Percentiles rank a stretch among this genome's conserved stretches.
Conservation (phyloP, 2,888 invertebrate species). For the Phrixothrix hirtus region DNA sequence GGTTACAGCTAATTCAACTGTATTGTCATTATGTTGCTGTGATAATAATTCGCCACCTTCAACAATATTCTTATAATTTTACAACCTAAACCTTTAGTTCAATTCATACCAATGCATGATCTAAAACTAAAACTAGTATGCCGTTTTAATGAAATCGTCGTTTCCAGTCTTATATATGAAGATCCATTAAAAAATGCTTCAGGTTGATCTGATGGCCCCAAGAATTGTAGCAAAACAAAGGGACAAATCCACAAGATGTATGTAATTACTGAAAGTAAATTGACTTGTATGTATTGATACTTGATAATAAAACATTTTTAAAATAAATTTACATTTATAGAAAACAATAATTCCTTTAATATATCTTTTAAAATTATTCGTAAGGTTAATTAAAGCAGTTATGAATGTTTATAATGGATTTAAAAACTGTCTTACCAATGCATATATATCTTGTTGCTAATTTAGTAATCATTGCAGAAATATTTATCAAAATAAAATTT, state of each 20-base stretch:
- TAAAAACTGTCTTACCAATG: not conserved
- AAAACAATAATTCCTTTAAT: not conserved
- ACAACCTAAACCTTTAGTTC: not conserved
- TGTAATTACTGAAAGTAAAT: slow-evolving; percentile 11
- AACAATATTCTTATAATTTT: slow-evolving; percentile 26
- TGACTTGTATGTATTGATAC: too few species aligned
- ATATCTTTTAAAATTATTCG: not conserved
- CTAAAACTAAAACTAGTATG: slow-evolving; percentile 82
- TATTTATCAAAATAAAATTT: slow-evolving; percentile 1
- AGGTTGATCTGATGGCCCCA: slow-evolving; percentile 65
- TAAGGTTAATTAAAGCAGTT: too few species aligned
- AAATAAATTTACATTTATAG: not conserved
- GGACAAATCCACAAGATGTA: slow-evolving; percentile 17
- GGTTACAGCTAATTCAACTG: slow-evolving; percentile 50
- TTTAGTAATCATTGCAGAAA: not conserved
- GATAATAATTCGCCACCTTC: slow-evolving; percentile 72
- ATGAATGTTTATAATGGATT: not conserved
- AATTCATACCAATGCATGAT: slow-evolving; percentile 67
- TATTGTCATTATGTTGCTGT: slow-evolving; percentile 65
- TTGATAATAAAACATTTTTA: not conserved
- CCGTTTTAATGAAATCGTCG: slow-evolving; percentile 75
- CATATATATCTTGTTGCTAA: not conserved
- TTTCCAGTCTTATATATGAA: slow-evolving; percentile 72
- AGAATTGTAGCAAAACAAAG: slow-evolving; percentile 22
- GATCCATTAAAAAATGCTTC: slow-evolving; percentile 86